These are phyloP conservation scores for Epistrophe eligans DNA, from an alignment of 2,888 invertebrate genomes.

Conservation along the genomic window DNA sequence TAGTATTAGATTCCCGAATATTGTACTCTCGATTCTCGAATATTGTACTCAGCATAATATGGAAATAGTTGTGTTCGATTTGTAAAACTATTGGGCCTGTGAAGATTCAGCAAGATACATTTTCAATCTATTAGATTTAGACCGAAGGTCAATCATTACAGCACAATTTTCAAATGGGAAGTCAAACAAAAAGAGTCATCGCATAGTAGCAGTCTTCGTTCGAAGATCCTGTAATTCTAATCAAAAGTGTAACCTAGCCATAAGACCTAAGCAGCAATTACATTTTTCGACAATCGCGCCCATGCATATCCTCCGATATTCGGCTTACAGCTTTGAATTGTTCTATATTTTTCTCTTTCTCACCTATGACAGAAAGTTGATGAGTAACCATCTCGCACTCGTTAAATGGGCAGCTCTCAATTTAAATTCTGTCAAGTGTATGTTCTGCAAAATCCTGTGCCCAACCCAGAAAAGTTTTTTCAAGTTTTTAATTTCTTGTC, in stretches of 20 bases:
- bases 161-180: no score
- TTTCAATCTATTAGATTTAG: no score
- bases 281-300: slow-evolving; percentile 54
- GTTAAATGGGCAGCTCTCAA: slow-evolving; percentile 61
- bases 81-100: no score
- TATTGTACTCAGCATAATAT: no score
- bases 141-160: no score
- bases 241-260: not conserved
- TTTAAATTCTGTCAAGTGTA: slow-evolving; percentile 75
- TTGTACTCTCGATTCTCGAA: no score
- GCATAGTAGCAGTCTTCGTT: no score
- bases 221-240: no score
- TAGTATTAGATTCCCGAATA: no score
- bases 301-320: slow-evolving; percentile 25
- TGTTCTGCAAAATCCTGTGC: slow-evolving; percentile 73
- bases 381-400: slow-evolving; percentile 73
- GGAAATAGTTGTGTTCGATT: no score
- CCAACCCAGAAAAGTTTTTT: slow-evolving; percentile 76
- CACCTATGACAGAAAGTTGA: slow-evolving; percentile 69
- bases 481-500: slow-evolving; percentile 63
- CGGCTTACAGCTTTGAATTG: slow-evolving; percentile 44
- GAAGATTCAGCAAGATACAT: no score
- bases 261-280: not conserved
- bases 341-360: slow-evolving; percentile 40
- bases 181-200: no score